Conservation (phyloP, 2,113 vertebrate species). For the Pedetes capensis region DNA sequence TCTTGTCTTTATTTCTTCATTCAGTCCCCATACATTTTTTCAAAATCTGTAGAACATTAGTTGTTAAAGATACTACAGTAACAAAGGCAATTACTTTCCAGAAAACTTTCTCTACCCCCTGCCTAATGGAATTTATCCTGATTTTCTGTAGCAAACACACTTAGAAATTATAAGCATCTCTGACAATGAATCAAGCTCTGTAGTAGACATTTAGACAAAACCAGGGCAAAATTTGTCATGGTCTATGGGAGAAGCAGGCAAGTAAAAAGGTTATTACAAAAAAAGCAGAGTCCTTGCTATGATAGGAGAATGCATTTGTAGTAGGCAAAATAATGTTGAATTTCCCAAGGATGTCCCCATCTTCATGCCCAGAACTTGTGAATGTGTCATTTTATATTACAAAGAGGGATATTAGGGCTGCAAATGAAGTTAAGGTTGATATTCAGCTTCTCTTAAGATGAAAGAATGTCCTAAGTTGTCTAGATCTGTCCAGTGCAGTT, state of each 20-base stretch:
- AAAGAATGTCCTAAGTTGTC: background rate
- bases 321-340: background rate
- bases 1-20: background rate
- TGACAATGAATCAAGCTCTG: background rate
- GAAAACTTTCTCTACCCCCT: background rate
- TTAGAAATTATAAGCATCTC: background rate
- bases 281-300: background rate
- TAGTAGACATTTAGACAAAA: background rate
- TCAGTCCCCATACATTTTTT: background rate
- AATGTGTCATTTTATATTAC: background rate
- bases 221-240: background rate
- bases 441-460: background rate
- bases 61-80: background rate
- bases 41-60: background rate
- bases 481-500: background rate
- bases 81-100: background rate
- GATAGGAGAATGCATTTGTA: background rate
- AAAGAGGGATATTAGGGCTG: background rate
- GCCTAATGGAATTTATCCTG: background rate
- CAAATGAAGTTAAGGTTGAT: background rate
- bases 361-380: background rate
- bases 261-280: background rate
- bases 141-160: background rate
- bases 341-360: background rate
- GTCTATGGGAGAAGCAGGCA: background rate